Conservation (phyloP, 2,113 vertebrate genomes). For the Nannobrachium achirus region DNA sequence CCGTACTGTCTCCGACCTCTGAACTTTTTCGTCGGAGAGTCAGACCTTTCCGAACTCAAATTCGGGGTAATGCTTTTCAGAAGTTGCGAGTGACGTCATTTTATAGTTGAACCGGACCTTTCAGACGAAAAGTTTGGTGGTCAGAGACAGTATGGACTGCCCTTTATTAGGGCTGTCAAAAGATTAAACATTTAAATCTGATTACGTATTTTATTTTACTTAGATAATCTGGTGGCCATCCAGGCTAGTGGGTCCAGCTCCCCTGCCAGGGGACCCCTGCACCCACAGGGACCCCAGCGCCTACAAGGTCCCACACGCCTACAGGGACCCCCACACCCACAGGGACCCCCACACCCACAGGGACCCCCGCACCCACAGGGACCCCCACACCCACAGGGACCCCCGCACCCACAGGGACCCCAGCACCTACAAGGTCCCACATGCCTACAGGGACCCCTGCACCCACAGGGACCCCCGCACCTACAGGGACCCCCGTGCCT, state of each 20-base stretch:
- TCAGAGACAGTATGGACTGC: too few species aligned
- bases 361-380: constrained; percentile 32
- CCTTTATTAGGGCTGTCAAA: background rate
- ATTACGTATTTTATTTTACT: background rate
- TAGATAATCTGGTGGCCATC: constrained; percentile 23
- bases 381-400: background rate
- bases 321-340: background rate
- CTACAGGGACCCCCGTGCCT: constrained; percentile 24
- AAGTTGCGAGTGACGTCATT: too few species aligned
- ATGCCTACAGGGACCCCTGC: background rate
- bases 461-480: constrained; percentile 27
- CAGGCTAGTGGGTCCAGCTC: background rate
- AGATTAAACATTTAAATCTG: background rate
- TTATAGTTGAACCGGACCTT: too few species aligned
- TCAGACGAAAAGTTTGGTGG: too few species aligned
- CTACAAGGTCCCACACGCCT: too few species aligned
- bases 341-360: background rate
- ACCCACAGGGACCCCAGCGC: background rate
- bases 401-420: constrained; percentile 34
- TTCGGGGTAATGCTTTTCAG: too few species aligned
- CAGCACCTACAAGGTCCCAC: too few species aligned
- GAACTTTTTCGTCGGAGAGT: too few species aligned
- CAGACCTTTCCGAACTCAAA: too few species aligned
- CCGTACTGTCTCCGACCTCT: too few species aligned
- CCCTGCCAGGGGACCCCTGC: background rate